Conservation (phyloP, 2,888 invertebrate species). For the Chaitophorus viminalis region DNA sequence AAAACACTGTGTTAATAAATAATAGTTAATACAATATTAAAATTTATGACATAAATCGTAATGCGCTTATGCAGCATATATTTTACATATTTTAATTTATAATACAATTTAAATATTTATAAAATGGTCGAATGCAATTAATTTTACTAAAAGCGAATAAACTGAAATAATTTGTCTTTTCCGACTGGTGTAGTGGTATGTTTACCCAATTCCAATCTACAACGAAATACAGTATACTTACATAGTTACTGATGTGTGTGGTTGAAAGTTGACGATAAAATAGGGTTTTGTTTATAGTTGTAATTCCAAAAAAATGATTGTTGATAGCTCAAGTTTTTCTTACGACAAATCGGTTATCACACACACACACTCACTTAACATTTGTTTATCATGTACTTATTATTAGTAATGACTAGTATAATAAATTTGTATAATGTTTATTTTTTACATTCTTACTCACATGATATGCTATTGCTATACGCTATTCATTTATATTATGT, state of each 20-base stretch:
- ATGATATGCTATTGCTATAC: neutral
- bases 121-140: neutral
- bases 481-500: too few relatives aligned
- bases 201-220: neutral
- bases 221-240: neutral
- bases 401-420: too few relatives aligned
- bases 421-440: too few relatives aligned
- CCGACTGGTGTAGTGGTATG: neutral
- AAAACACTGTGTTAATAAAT: neutral
- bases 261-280: neutral
- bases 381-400: neutral
- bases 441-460: neutral
- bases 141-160: neutral
- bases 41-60: too few relatives aligned
- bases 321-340: neutral
- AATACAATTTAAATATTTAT: neutral
- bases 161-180: neutral
- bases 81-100: neutral
- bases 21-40: neutral
- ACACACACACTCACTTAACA: too few relatives aligned
- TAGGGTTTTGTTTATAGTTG: neutral
- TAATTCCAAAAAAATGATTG: neutral
- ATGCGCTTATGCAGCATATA: neutral
- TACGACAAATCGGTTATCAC: neutral
- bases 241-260: neutral